These are phyloP conservation scores for Litocranius walleri DNA, from an alignment of 2,113 vertebrate species.

Conservation along the genomic window DNA sequence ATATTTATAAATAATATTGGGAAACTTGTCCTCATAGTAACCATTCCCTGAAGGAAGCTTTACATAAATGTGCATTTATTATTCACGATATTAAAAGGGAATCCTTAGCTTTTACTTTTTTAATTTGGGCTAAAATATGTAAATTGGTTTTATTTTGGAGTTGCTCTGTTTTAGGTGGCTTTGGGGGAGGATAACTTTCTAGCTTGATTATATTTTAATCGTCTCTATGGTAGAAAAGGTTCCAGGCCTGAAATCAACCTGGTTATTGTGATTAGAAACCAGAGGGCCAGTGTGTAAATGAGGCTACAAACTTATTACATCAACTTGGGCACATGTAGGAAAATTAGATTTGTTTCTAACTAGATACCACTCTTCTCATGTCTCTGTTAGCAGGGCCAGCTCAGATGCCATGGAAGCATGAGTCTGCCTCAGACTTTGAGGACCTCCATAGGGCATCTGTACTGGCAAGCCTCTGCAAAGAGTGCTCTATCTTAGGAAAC, in stretches of 20 bases:
- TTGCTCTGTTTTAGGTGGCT: slow-evolving; percentile 70
- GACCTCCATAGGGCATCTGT: neutral
- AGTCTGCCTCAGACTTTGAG: neutral
- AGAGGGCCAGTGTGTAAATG: slow-evolving; percentile 30
- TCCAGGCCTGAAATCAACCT: slow-evolving; percentile 59
- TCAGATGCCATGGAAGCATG: neutral
- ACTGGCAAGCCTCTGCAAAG: neutral
- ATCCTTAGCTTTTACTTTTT: slow-evolving; percentile 70
- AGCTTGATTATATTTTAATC: slow-evolving; percentile 68
- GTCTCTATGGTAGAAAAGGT: slow-evolving; percentile 50
- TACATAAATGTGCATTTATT: slow-evolving; percentile 43
- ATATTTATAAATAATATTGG: slow-evolving; percentile 57
- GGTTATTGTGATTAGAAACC: slow-evolving; percentile 33
- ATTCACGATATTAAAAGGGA: slow-evolving; percentile 61
- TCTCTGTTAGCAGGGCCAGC: neutral
- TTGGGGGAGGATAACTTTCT: slow-evolving; percentile 67
- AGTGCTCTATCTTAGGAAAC: neutral
- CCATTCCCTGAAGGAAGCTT: slow-evolving; percentile 34
- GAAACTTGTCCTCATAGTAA: slow-evolving; percentile 45
- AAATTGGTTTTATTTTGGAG: slow-evolving; percentile 71
- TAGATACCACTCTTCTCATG: neutral
- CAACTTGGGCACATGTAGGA: neutral
- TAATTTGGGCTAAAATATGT: slow-evolving; percentile 72
- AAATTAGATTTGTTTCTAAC: slow-evolving; percentile 28
- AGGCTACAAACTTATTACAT: slow-evolving; percentile 12